A percentile compares a stretch with the other conserved stretches of the same genome.
phyloP scores from a whole-genome alignment of 2,888 invertebrate species.

The Mimumesa dahlbomi region DNA sequence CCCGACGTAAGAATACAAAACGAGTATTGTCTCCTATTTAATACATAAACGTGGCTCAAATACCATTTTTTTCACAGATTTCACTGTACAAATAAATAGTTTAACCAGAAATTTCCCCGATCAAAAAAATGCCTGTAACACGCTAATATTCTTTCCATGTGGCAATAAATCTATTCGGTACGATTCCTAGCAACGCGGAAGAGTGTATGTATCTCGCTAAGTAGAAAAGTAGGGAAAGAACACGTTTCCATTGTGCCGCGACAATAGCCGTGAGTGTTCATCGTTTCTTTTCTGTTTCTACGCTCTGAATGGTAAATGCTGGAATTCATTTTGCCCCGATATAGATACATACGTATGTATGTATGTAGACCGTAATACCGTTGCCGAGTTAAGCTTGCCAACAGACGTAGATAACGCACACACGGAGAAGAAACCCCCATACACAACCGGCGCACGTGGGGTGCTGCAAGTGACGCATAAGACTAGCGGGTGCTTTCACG shows the following conservation, averaged over 20 bases:
- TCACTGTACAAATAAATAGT: too few species aligned
- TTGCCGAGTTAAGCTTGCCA: conserved; percentile 15
- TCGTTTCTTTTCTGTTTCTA: conserved; percentile 37
- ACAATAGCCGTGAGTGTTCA: conserved; percentile 23
- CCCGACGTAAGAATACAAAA: too few species aligned
- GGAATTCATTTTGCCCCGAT: conserved; percentile 37
- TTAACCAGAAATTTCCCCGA: too few species aligned
- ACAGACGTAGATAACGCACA: conserved; percentile 13
- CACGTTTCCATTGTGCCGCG: conserved; percentile 11
- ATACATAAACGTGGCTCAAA: too few species aligned
- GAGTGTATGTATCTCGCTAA: conserved; percentile 22
- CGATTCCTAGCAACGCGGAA: conserved; percentile 35
- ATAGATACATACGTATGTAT: conserved; percentile 13
- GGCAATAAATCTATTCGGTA: too few species aligned
- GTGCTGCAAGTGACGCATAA: neutral
- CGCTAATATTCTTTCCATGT: too few species aligned
- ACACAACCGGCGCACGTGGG: neutral
- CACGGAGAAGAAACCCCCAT: neutral
- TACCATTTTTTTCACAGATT: too few species aligned
- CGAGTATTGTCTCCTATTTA: too few species aligned
- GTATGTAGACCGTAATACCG: too few species aligned
- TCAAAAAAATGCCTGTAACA: too few species aligned
- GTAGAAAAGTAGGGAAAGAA: conserved; percentile 2
- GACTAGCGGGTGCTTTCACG: neutral
- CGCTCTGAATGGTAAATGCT: conserved; percentile 14